Conservation (phyloP, 2,888 invertebrate genomes). For the Pegoplata infirma region DNA sequence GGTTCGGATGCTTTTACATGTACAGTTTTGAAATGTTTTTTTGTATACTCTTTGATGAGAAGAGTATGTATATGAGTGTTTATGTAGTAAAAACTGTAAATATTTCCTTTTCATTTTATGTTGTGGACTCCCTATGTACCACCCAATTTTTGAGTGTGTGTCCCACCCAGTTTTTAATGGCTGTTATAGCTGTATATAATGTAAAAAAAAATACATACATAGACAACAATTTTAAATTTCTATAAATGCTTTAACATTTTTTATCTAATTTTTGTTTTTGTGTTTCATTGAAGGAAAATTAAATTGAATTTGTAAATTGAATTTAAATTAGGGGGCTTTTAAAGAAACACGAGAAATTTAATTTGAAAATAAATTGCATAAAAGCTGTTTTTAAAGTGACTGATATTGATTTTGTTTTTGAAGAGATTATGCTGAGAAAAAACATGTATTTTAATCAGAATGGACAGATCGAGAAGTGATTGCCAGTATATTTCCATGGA, state of each 20-base stretch:
- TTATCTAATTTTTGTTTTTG: conserved; percentile 50
- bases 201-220: background rate
- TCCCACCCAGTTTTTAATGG: conserved; percentile 62
- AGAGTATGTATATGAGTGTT: background rate
- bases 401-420: background rate
- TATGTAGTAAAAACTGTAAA: background rate
- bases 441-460: too few species aligned
- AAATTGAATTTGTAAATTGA: conserved; percentile 48
- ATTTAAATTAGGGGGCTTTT: conserved; percentile 18
- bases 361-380: background rate
- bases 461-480: too few species aligned
- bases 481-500: too few species aligned
- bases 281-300: conserved; percentile 36
- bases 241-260: conserved; percentile 45
- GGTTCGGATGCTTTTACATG: conserved; percentile 45
- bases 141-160: conserved; percentile 50
- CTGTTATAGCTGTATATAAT: conserved; percentile 21
- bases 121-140: conserved; percentile 15
- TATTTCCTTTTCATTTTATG: background rate
- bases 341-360: background rate
- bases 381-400: background rate
- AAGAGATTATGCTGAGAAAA: too few species aligned
- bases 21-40: conserved; percentile 20
- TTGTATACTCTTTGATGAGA: too few species aligned
- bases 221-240: conserved; percentile 41